Evolutionary conservation across 2,113 vertebrate species (phyloP), one percentile per base, ranked within the genome.

Genomic region (Empidonax alnorum): DNA sequence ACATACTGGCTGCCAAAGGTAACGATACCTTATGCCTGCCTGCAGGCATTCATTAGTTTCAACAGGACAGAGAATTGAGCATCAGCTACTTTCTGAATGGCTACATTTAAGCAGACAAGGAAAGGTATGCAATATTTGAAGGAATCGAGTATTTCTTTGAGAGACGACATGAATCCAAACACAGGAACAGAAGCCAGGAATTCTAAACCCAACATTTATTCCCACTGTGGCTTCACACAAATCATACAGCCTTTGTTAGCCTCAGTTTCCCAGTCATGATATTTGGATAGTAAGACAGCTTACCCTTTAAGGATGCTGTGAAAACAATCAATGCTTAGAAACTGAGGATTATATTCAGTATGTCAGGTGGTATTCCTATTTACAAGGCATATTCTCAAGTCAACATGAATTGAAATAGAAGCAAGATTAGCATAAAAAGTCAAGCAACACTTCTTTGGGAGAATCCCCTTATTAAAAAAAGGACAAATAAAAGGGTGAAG

Each of bases 221-320:
- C 74, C 87, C 89, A 85, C 67, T 79, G 91, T 42, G 87, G 63
- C 50, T 94, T 94, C 87, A 87, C 35, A 62, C 42, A 97, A 96
- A 89, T 73, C 93, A 91, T 76, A 66, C 12, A 80, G 78, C 74
- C 90, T 96, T 91, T 90, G 75, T 86, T 71, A 76, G 93, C 89
- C 91, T 97, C 96, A 97, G 92, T 94, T 96, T 96, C 95, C 88
- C 93, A 93, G 76, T 44, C 68, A 86, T 84, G 90, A 83, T 92
- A 96, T 90, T 90, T 94, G 83, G 92, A 91, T 39, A 86, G 93
- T 86, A 91, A 89, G 47, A 77, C 79, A 88, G 88, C 90, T 96
- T 93, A 94, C 90, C 90, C 96, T 96, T 88, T 95, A 88, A 94
- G 79, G 82, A 90, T 93, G 84, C 88, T 96, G 65, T 67, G 82